phyloP scores from a whole-genome alignment of 2,113 vertebrate genomes.

The Oophaga pumilio region DNA sequence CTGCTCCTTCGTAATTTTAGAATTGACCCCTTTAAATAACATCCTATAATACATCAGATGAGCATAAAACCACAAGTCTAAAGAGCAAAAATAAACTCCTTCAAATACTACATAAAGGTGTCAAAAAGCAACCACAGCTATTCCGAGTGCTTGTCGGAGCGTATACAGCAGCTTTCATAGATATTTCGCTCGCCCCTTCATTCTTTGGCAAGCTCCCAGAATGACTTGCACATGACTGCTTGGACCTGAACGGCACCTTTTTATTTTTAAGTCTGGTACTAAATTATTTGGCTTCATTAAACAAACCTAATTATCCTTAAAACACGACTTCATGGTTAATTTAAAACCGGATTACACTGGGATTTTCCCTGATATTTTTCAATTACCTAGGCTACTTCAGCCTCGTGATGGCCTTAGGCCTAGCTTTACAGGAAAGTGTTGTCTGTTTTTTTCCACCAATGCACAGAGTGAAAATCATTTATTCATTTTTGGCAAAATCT shows the following conservation, averaged over 20 bases:
- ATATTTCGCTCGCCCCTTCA: not conserved
- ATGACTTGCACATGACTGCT: slow-evolving; percentile 23
- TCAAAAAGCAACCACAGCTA: not conserved
- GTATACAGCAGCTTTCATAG: not conserved
- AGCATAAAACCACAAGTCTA: not conserved
- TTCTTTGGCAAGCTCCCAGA: slow-evolving; percentile 19
- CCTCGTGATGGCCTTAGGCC: not conserved
- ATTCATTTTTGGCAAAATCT: too few species aligned
- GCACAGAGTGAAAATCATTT: too few species aligned
- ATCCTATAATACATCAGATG: not conserved
- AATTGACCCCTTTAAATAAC: not conserved
- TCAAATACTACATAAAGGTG: not conserved
- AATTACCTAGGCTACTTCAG: not conserved
- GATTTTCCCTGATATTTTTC: slow-evolving; percentile 25
- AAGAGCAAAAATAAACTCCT: not conserved
- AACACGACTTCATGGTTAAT: slow-evolving; percentile 42
- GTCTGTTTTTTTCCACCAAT: too few species aligned
- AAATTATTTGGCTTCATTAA: slow-evolving; percentile 44
- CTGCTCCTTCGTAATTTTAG: not conserved
- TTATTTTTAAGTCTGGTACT: slow-evolving; percentile 20
- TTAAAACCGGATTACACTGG: slow-evolving; percentile 19
- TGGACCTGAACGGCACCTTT: slow-evolving; percentile 23
- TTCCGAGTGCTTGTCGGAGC: not conserved
- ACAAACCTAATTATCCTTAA: slow-evolving; percentile 43
- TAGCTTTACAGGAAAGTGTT: not conserved